Percentiles rank a stretch among this genome's conserved stretches.
Conservation (phyloP, 2,888 invertebrate genomes). For the Coronaproctus castanopsis region DNA sequence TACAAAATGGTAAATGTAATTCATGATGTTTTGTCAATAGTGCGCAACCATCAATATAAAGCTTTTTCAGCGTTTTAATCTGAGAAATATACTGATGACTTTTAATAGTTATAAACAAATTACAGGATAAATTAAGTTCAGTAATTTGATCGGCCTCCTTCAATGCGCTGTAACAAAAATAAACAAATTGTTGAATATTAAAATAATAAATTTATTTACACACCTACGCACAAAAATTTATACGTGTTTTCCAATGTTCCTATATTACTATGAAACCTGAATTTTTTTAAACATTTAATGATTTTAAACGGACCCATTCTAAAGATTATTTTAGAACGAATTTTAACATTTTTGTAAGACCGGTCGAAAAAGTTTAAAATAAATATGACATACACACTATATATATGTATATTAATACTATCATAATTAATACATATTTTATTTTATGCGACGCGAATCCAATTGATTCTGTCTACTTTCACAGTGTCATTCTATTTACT, state of each 20-base stretch:
- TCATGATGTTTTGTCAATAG: background rate
- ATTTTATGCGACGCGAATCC: too few relatives aligned
- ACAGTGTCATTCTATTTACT: too few relatives aligned
- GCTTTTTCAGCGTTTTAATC: conserved; percentile 2
- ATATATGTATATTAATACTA: too few relatives aligned
- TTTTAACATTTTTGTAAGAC: too few relatives aligned
- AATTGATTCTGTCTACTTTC: too few relatives aligned
- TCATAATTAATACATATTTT: too few relatives aligned
- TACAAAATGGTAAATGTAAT: conserved; percentile 2
- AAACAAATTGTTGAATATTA: background rate
- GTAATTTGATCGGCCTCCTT: background rate
- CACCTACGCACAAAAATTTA: background rate
- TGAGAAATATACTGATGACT: conserved; percentile 4
- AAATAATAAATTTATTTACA: background rate
- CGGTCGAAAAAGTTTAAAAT: too few relatives aligned
- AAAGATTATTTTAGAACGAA: too few relatives aligned
- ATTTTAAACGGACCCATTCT: too few relatives aligned
- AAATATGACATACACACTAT: too few relatives aligned
- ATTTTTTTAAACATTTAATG: too few relatives aligned
- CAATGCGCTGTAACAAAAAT: conserved; percentile 5
- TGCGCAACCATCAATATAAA: conserved; percentile 7
- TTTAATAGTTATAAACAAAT: background rate
- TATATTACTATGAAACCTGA: too few relatives aligned
- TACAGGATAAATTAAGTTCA: conserved; percentile 9
- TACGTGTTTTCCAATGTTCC: background rate